A percentile compares a stretch with the other conserved stretches of the same genome.
Conservation (phyloP, 35 echinoderm and acorn worm species). For the Apostichopus parvimensis region DNA sequence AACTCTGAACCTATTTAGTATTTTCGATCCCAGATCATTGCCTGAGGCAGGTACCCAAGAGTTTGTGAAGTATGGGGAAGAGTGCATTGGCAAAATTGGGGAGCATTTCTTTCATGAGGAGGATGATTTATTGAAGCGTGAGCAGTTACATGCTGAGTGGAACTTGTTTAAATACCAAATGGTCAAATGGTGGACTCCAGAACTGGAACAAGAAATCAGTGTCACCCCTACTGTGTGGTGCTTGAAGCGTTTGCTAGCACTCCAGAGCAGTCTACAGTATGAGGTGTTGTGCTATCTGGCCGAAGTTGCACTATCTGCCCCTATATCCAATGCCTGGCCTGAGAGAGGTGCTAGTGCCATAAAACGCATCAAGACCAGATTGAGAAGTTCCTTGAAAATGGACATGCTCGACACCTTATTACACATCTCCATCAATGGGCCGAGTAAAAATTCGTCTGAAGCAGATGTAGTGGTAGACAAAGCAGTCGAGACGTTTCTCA, state of each 20-base stretch:
- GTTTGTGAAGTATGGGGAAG: background rate
- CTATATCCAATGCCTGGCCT: constrained; percentile 43
- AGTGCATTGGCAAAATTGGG: constrained; percentile 5
- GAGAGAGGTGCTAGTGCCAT: constrained; percentile 27
- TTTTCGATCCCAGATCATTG: too few relatives aligned
- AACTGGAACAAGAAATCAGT: background rate
- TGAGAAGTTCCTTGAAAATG: constrained; percentile 21
- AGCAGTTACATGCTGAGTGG: constrained; percentile 36
- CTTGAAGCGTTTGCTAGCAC: too few relatives aligned
- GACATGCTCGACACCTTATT: constrained; percentile 4
- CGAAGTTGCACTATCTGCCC: background rate
- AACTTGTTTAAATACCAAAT: constrained; percentile 15
- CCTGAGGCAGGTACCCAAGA: too few relatives aligned
- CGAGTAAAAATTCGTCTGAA: background rate
- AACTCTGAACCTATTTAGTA: too few relatives aligned
- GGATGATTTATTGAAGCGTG: background rate
- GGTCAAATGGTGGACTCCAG: too few relatives aligned
- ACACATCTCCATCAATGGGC: constrained; percentile 31
- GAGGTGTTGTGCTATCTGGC: background rate
- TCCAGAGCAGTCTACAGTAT: too few relatives aligned
- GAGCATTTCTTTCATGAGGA: constrained; percentile 9
- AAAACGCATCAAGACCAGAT: constrained; percentile 29
- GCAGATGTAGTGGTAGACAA: background rate
- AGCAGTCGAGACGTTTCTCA: background rate
- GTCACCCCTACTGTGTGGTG: background rate